Evolutionary conservation across 2,888 invertebrate genomes (phyloP), one percentile per base, ranked within the genome.

Genomic region (Exephanes ischioxanthus): DNA sequence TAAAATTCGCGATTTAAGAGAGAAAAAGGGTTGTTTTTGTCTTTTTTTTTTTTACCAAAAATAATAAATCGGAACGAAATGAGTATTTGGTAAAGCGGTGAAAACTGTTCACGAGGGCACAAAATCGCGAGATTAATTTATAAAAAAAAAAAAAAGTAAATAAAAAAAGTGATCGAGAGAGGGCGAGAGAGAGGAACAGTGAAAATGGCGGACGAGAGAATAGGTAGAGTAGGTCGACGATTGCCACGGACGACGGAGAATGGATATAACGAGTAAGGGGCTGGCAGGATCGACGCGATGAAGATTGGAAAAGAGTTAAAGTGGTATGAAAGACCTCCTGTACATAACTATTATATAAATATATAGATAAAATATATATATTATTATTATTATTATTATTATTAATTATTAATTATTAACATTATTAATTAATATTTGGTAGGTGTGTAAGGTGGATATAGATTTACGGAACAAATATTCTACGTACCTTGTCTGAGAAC

Each of bases 271-370:
- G 58, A 73, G 71, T 37, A 78, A 67, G 66, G 22, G 72, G 70
- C 45, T 66, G 70, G 30, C 55, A 75, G 63, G 80, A 76, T 77
- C 80, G 84, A 80, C 16, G 80, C 61, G 53, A 71, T 53, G 66
- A 76, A 61, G 58, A 76, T 71, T 72, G 33, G 80, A 83, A 33
- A 80, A 80, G 53, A 85, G 61, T 51, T 41, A 86, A 85, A 87
- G 88, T 89, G 91, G 89, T 90, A 90, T 88, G 91, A 88, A 91
- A 88, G 86, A 92, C 90, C 91, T 91, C 91, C 89, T 92, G 92
- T 92, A 92, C 84, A 92, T 92, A 92, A 90, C 88, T 92, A 92
- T 92, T 92, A 92, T 92, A 92, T 90, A 92, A 90, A 91, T 89
- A 91, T 90, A 90, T 90, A 89, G 86, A 88, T 88, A 89, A 89